Base-by-base conservation (phyloP, 64 coral and sea anemone genomes). In the Montipora efflorescens region DNA sequence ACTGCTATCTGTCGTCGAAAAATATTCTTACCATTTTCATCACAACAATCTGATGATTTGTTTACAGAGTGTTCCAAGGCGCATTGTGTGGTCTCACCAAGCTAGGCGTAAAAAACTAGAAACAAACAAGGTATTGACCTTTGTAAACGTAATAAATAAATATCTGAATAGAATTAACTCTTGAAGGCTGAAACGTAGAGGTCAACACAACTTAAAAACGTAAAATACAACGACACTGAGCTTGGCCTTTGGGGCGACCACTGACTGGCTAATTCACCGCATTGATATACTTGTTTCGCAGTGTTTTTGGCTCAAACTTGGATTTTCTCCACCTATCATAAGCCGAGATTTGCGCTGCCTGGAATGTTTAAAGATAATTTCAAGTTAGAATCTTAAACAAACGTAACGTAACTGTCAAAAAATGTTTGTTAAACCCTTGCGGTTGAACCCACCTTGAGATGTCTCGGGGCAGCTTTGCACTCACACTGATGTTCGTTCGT, bases 51-150 rank as follows among this genome's bases (percentile, higher is more conserved):
- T 86, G 66, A 71, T 86, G 44, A 86, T 86, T 71, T 86, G 81
- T 86, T 49, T 67, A 71, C 82, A 86, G 82, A 86, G 18, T 86
- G 62, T 86, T 86, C 82, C 64, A 71, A 70, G 82, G 82, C 15
- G 82, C 66, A n/a, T 86, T 86, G 62, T 86, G 82, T 78, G 76
- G 76, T 86, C 71, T 86, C 46, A 18, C 62, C 48, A 86, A 71
- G 36, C 36, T 36, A 36, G 66, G 82, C 66, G 5, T 50, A 86
- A 71, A 86, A 64, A 11, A n/a, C 64, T 86, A 67, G 62, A 71
- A 71, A 49, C 18, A 86, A 69, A 70, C 64, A 70, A 86, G 82
- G 82, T 86, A 86, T 16, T 86, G 82, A 86, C 58, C 23, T 86
- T 67, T 83, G 52, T 44, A 76, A 76, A 28, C 15, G 8, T 83